Evolutionary conservation across 2,888 invertebrate species (phyloP).

Genomic region (Drymonia ruficornis): DNA sequence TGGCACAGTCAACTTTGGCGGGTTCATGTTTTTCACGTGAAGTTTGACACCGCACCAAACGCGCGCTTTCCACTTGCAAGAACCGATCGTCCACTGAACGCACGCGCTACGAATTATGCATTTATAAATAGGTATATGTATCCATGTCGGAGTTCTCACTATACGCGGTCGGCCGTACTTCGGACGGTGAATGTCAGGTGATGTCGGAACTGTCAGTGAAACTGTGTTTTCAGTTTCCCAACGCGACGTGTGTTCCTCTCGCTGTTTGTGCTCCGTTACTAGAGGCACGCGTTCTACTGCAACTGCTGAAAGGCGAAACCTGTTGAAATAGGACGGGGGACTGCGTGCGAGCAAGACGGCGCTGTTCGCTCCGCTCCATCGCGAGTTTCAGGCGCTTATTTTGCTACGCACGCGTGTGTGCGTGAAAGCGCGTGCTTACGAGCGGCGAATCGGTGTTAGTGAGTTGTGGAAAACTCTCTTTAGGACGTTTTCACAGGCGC

Average conservation of each 20-base stretch:
- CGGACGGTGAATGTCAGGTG: constrained; percentile 73
- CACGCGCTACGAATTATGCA: constrained; percentile 64
- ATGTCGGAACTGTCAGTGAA: constrained; percentile 77
- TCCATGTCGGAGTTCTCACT: constrained; percentile 60
- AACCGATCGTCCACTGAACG: constrained; percentile 62
- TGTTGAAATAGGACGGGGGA: constrained; percentile 81
- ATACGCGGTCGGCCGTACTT: constrained; percentile 59
- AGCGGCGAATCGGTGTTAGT: constrained; percentile 72
- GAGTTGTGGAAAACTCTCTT: constrained; percentile 82
- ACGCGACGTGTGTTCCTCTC: constrained; percentile 76
- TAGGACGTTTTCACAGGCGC: constrained; percentile 75
- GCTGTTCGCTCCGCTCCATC: constrained; percentile 45
- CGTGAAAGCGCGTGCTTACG: constrained; percentile 78
- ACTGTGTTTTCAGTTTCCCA: constrained; percentile 78
- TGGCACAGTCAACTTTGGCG: constrained; percentile 69
- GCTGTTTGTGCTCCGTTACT: constrained; percentile 81
- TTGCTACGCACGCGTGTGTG: constrained; percentile 72
- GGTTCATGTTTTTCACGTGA: constrained; percentile 62
- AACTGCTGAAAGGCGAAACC: constrained; percentile 82
- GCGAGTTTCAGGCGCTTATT: constrained; percentile 77
- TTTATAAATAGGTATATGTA: constrained; percentile 78
- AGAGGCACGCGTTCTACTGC: constrained; percentile 80
- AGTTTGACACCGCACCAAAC: constrained; percentile 53
- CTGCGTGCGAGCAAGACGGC: constrained; percentile 66
- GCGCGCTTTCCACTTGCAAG: constrained; percentile 56